These are phyloP conservation scores for Epinephelus fuscoguttatus DNA, from an alignment of 2,113 vertebrate genomes.

Conservation along the genomic window DNA sequence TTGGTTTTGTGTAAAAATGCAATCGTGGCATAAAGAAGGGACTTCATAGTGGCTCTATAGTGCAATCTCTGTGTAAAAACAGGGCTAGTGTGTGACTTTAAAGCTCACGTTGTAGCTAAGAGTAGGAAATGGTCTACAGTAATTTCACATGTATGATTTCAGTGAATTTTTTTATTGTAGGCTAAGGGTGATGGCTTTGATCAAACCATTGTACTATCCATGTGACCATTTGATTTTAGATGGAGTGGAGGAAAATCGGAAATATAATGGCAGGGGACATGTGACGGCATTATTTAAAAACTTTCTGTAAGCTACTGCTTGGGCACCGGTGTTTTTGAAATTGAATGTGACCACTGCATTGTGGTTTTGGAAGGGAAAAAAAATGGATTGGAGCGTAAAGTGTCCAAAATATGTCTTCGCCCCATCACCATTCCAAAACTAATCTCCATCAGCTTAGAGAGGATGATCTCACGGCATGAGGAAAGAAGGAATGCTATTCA, in stretches of 20 bases:
- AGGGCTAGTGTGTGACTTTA: too few species aligned
- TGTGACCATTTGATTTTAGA: neutral
- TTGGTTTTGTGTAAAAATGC: too few species aligned
- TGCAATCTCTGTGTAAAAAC: too few species aligned
- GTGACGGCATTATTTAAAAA: conserved; percentile 7
- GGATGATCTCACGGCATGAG: conserved; percentile 41
- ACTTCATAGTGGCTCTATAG: too few species aligned
- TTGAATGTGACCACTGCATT: conserved; percentile 22
- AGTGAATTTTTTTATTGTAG: neutral
- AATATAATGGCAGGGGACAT: neutral
- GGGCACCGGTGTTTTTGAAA: neutral
- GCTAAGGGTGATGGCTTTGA: neutral
- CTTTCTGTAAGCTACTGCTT: conserved; percentile 1
- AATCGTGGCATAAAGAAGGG: too few species aligned
- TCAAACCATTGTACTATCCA: neutral
- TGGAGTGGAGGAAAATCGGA: neutral
- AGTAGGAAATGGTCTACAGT: neutral
- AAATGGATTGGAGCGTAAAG: conserved; percentile 15
- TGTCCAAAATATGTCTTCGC: conserved; percentile 10
- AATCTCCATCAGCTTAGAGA: conserved; percentile 41
- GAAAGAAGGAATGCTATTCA: conserved; percentile 6
- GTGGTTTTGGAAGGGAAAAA: neutral
- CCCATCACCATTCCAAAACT: conserved; percentile 27
- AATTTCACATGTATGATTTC: neutral
- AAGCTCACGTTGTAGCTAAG: neutral